phyloP scores from a whole-genome alignment of 2,113 vertebrate species.

The Cacatua alba region DNA sequence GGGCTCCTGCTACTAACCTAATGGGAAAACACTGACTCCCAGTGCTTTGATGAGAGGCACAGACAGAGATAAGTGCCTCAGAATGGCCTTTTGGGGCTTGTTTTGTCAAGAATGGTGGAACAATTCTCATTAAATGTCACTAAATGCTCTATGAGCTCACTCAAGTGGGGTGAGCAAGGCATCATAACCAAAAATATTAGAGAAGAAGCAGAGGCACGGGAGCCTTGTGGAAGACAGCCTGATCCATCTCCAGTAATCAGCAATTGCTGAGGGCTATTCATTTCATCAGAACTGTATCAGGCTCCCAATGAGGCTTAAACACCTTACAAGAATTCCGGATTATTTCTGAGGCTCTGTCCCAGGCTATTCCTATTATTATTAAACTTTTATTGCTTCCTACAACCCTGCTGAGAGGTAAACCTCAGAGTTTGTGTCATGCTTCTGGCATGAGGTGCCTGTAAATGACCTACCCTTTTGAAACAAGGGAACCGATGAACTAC shows the following conservation, averaged over 20 bases:
- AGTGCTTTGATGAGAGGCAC: not conserved
- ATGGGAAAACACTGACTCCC: not conserved
- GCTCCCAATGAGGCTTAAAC: not conserved
- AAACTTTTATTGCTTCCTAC: constrained; percentile 41
- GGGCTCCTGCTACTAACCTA: not conserved
- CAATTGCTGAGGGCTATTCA: not conserved
- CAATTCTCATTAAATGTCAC: not conserved
- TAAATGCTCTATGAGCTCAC: not conserved
- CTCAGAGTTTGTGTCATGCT: not conserved
- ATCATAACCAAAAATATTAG: not conserved
- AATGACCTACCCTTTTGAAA: constrained; percentile 14
- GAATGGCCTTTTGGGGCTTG: not conserved
- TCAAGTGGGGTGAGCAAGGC: not conserved
- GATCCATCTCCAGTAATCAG: not conserved
- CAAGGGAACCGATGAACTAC: constrained; percentile 7
- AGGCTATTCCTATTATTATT: not conserved
- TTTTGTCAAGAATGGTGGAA: not conserved
- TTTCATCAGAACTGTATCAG: not conserved
- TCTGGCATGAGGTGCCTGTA: constrained; percentile 4
- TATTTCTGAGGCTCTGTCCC: constrained; percentile 12
- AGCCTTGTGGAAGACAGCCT: not conserved
- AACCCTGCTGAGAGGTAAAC: constrained; percentile 22
- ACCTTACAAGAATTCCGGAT: not conserved
- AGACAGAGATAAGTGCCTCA: not conserved
- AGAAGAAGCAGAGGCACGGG: not conserved